phyloP scores from a whole-genome alignment of 2,113 vertebrate species.

The Paradisaea rubra region DNA sequence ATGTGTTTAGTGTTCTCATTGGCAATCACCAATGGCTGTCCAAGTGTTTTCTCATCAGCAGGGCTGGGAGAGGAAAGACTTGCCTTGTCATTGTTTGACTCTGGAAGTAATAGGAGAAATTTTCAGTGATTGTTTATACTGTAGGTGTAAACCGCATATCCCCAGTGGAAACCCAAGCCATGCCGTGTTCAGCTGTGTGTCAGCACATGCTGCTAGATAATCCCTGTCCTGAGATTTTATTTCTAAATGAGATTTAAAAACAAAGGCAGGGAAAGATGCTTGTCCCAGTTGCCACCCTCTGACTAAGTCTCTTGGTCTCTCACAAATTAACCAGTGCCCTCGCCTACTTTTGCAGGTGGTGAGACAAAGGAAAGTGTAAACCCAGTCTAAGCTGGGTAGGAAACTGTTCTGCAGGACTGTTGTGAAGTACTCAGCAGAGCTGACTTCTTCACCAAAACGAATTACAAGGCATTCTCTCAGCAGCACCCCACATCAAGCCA shows the following conservation, averaged over 20 bases:
- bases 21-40: not conserved
- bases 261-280: not conserved
- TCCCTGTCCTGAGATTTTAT: not conserved
- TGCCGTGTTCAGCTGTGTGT: not conserved
- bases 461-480: fast-evolving
- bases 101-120: not conserved
- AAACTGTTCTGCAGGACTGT: not conserved
- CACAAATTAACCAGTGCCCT: not conserved
- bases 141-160: not conserved
- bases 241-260: not conserved
- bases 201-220: not conserved
- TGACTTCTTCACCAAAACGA: fast-evolving
- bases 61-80: not conserved
- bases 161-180: not conserved
- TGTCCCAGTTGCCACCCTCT: not conserved
- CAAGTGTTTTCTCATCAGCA: not conserved
- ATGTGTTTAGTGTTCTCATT: not conserved
- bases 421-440: not conserved
- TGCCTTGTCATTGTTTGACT: not conserved
- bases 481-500: fast-evolving
- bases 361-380: not conserved
- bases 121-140: not conserved
- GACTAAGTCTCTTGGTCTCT: not conserved
- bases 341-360: fast-evolving
- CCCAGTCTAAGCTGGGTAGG: not conserved